Evolutionary conservation across 1,140 invertebrate genomes (phyloP), one percentile per base, ranked within the genome.

Genomic region (Chrysomallon squamiferum): DNA sequence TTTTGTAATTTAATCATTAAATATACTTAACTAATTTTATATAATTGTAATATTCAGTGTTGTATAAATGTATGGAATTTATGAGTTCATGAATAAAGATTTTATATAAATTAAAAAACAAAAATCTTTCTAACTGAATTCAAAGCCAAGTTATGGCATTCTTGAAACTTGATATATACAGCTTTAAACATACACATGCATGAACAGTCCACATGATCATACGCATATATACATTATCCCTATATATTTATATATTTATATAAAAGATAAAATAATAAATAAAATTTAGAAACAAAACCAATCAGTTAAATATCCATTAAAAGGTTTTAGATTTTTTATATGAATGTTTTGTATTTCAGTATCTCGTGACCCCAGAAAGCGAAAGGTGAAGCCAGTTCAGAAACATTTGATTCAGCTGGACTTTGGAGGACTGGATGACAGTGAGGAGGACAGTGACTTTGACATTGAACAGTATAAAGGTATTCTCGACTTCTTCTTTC

Each of bases 381-480:
- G 94, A 59, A 89, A 91, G 80, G 93, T 96, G 1, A 95, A 95
- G 78, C 87, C 88, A 9, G 87, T 87, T 1, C 81, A 86, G 66
- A 65, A 88, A 85, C 86, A 88, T 58, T 87, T 92, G 65, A 91
- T 92, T 38, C 87, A 95, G 29, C 82, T 94, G 29, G 91, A 93
- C 83, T 93, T 95, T 84, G 84, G 76, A 43, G 94, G 95, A 86
- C 86, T 93, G 60, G 93, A 91, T 41, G 95, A 96, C 82, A 96
- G 94, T 86, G 96, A 95, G 9, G 94, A 96, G 83, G 95, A 98
- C 82, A 96, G 94, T 73, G 95, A 98, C 86, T 97, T 96, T 86
- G 89, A 94, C 62, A 94, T 96, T 65, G 65, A 67, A 30, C 54
- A 81, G 67, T 66, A 77, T 64, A 49, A 72, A 45, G 41, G 43